A percentile compares a stretch with the other conserved stretches of the same genome.
phyloP scores from a whole-genome alignment of 2,113 vertebrate genomes.

The Strigops habroptila region DNA sequence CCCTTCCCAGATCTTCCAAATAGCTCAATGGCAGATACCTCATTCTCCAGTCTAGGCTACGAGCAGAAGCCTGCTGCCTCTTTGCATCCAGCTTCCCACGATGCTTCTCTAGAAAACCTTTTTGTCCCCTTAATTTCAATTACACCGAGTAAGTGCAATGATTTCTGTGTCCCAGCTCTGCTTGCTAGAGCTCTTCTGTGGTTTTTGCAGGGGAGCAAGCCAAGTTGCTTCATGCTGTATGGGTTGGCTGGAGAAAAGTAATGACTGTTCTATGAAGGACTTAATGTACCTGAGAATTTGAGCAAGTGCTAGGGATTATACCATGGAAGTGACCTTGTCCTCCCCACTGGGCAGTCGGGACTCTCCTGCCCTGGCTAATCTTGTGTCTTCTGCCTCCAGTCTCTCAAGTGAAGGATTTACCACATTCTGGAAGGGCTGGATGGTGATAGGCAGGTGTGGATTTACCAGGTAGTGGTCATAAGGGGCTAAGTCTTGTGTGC shows the following conservation, averaged over 20 bases:
- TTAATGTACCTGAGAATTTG: not conserved
- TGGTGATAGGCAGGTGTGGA: not conserved
- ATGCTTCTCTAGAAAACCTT: slow-evolving; percentile 70
- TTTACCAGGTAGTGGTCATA: not conserved
- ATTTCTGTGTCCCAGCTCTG: not conserved
- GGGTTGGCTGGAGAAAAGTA: not conserved
- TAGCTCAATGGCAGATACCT: slow-evolving; percentile 1
- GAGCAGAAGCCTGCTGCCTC: slow-evolving; percentile 49
- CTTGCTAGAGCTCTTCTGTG: not conserved
- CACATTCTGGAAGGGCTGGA: not conserved
- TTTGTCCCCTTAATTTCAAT: slow-evolving; percentile 82
- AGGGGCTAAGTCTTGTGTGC: not conserved
- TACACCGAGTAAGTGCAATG: slow-evolving; percentile 77
- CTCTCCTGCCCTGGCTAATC: not conserved
- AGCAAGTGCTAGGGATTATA: not conserved
- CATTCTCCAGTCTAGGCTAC: slow-evolving; percentile 37
- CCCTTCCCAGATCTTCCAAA: slow-evolving; percentile 50
- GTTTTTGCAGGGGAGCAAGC: not conserved
- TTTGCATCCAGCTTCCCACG: not conserved
- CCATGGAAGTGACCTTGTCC: not conserved
- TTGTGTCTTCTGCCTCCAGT: not conserved
- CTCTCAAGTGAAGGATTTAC: not conserved
- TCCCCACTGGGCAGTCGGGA: not conserved
- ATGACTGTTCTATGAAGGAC: not conserved
- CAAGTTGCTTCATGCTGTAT: not conserved